These are phyloP conservation scores for Amphiprion percula DNA, from an alignment of 2,113 vertebrate genomes.

Conservation along the genomic window DNA sequence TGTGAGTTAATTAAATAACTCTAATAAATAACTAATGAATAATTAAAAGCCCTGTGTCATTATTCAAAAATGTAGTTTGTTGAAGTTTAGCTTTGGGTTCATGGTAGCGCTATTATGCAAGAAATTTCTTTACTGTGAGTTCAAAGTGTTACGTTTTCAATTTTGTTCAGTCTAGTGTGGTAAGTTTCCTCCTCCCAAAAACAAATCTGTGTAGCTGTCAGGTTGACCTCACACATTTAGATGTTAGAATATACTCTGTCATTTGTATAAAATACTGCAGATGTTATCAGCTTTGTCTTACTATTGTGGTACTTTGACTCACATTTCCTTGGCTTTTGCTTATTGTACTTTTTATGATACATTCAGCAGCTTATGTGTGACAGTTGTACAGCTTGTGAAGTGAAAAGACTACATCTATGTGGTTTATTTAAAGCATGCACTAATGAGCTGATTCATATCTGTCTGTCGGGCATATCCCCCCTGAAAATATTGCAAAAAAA, in stretches of 20 bases:
- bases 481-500: not conserved
- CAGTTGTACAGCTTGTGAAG: too few relatives aligned
- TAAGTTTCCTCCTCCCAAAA: not conserved
- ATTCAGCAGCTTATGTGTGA: too few relatives aligned
- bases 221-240: not conserved
- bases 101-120: not conserved
- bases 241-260: not conserved
- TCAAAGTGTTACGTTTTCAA: not conserved
- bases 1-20: conserved; percentile 20
- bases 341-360: too few relatives aligned
- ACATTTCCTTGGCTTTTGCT: not conserved
- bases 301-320: not conserved
- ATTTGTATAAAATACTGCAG: not conserved
- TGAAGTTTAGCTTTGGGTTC: not conserved
- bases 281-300: not conserved
- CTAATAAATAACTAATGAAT: conserved; percentile 22
- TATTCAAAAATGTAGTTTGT: not conserved
- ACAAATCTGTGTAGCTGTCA: not conserved
- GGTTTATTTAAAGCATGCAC: too few relatives aligned
- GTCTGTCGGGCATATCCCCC: too few relatives aligned
- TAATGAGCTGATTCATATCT: too few relatives aligned
- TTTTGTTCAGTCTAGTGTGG: not conserved
- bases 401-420: too few relatives aligned
- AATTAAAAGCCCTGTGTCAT: not conserved
- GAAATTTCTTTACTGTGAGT: not conserved